phyloP scores from a whole-genome alignment of 2,113 vertebrate species.

The Pipra filicauda region DNA sequence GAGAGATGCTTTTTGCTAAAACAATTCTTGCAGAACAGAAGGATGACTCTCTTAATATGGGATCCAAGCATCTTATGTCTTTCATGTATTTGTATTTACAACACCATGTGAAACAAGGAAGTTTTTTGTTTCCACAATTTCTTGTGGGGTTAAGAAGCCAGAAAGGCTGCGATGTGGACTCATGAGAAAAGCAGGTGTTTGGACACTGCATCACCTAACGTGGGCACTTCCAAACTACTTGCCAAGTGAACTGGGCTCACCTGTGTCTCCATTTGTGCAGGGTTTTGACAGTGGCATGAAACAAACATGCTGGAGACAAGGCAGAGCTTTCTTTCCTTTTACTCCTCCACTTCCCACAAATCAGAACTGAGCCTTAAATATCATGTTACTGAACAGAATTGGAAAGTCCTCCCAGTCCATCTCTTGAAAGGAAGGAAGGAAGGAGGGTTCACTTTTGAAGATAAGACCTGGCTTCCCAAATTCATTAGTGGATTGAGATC shows the following conservation, averaged over 20 bases:
- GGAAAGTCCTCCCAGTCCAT: not conserved
- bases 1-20: not conserved
- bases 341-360: not conserved
- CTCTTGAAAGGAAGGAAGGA: not conserved
- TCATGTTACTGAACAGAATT: not conserved
- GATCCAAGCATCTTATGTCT: not conserved
- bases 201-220: not conserved
- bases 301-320: not conserved
- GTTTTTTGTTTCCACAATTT: not conserved
- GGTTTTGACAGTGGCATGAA: not conserved
- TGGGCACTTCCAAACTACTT: not conserved
- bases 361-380: not conserved
- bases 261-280: not conserved
- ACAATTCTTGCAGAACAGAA: not conserved
- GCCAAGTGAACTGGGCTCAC: not conserved
- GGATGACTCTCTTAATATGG: not conserved
- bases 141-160: not conserved
- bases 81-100: not conserved
- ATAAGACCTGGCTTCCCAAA: not conserved
- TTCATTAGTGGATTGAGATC: not conserved
- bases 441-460: not conserved
- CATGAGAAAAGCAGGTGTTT: not conserved
- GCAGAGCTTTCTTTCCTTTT: not conserved
- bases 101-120: not conserved
- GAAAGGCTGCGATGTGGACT: not conserved